These are phyloP conservation scores for Prionailurus viverrinus DNA, from an alignment of 2,113 vertebrate species.

Conservation along the genomic window DNA sequence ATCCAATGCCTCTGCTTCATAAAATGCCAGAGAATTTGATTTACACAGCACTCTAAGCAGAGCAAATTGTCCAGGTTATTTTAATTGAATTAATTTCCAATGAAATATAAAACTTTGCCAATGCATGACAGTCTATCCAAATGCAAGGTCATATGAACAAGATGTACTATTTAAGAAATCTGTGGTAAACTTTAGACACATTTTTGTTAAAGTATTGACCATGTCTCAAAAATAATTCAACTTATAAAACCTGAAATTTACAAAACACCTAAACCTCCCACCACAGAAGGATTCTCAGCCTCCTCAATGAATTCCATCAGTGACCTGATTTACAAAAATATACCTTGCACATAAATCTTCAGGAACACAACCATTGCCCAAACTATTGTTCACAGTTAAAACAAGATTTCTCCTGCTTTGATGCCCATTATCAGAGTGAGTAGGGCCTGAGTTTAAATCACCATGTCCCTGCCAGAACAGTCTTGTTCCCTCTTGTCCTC, in stretches of 20 bases:
- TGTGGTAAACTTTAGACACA: not conserved
- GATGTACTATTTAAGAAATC: slow-evolving; percentile 14
- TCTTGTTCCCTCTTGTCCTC: slow-evolving; percentile 31
- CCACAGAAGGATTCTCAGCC: slow-evolving; percentile 16
- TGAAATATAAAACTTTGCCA: slow-evolving; percentile 38
- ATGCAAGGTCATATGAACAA: slow-evolving; percentile 35
- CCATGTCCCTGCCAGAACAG: not conserved
- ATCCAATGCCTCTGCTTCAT: slow-evolving; percentile 36
- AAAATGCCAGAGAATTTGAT: slow-evolving; percentile 61
- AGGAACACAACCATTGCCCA: not conserved
- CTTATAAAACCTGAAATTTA: slow-evolving; percentile 33
- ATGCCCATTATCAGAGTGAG: not conserved
- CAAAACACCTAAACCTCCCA: not conserved
- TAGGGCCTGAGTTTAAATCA: slow-evolving; percentile 64
- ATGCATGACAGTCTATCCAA: not conserved
- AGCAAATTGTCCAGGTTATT: slow-evolving; percentile 2
- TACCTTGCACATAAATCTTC: slow-evolving; percentile 42
- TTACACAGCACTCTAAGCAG: not conserved
- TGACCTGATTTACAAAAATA: slow-evolving; percentile 17
- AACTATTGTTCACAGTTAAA: not conserved
- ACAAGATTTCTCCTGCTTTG: slow-evolving; percentile 36
- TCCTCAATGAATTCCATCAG: slow-evolving; percentile 19
- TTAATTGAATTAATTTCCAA: slow-evolving; percentile 63
- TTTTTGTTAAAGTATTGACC: slow-evolving; percentile 5
- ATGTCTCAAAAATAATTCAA: slow-evolving; percentile 57